These are phyloP conservation scores for Lasiurus cinereus DNA, from an alignment of 2,113 vertebrate species.

Conservation along the genomic window DNA sequence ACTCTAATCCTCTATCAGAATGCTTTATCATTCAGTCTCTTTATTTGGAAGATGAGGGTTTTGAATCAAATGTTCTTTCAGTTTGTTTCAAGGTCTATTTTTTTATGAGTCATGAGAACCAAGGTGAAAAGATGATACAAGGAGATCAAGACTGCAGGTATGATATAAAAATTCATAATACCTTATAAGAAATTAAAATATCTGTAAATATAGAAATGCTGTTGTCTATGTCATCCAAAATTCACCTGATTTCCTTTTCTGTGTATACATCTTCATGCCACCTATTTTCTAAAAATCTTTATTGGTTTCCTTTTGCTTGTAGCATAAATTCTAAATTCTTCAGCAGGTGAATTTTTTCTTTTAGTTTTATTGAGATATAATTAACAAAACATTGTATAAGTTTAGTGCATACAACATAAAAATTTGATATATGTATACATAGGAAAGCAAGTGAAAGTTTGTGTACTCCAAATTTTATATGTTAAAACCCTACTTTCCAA, in stretches of 20 bases:
- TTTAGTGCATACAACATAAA: neutral
- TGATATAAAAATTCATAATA: neutral
- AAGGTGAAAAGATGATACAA: neutral
- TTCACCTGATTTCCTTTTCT: conserved; percentile 19
- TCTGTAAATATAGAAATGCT: neutral
- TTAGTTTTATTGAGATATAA: neutral
- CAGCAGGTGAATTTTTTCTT: neutral
- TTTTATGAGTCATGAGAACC: neutral
- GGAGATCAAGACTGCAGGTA: neutral
- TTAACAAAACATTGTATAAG: neutral
- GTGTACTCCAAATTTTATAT: neutral
- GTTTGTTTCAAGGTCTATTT: neutral
- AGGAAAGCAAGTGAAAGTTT: neutral
- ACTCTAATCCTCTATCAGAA: neutral
- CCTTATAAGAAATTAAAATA: conserved; percentile 5
- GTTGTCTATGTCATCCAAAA: neutral
- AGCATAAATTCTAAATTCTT: neutral
- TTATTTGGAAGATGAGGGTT: neutral
- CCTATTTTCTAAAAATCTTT: neutral
- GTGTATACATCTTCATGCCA: neutral
- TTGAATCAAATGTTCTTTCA: neutral
- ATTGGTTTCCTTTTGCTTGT: neutral
- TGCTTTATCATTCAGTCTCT: neutral
- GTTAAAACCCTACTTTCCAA: neutral
- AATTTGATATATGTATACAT: neutral